Evolutionary conservation across 2,113 vertebrate species (phyloP).

Genomic region (Pogona vitticeps): DNA sequence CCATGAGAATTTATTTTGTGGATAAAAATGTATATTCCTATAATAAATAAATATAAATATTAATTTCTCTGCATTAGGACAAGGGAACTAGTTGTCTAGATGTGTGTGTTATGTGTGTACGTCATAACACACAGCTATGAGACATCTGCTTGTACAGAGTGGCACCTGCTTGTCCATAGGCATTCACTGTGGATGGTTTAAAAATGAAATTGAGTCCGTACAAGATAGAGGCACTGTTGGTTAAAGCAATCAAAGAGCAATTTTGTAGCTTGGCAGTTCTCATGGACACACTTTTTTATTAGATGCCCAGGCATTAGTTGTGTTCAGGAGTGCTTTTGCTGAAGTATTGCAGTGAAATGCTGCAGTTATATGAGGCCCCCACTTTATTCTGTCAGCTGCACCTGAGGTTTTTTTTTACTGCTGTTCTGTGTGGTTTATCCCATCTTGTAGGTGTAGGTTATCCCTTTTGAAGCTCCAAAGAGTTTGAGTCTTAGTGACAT

Average conservation of each 20-base stretch:
- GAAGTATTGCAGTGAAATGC: too few relatives aligned
- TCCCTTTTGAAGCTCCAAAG: neutral
- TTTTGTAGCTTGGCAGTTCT: too few relatives aligned
- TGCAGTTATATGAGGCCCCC: too few relatives aligned
- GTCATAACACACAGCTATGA: neutral
- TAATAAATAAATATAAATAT: neutral
- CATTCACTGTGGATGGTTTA: too few relatives aligned
- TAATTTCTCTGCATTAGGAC: neutral
- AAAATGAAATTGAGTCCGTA: too few relatives aligned
- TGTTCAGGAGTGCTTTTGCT: neutral
- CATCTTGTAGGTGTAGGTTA: neutral
- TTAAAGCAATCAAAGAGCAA: too few relatives aligned
- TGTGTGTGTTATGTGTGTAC: neutral
- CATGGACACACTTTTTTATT: too few relatives aligned
- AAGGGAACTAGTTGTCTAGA: neutral
- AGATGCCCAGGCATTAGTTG: too few relatives aligned
- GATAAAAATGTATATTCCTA: neutral
- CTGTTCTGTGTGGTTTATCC: neutral
- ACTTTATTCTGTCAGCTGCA: too few relatives aligned
- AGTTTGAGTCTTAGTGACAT: neutral
- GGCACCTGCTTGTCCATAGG: neutral
- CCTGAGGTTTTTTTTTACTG: too few relatives aligned
- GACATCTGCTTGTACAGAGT: neutral
- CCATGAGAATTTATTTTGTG: neutral
- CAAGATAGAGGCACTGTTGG: too few relatives aligned